Evolutionary conservation across 2,888 invertebrate species (phyloP), one percentile per base, ranked within the genome.

Genomic region (Strigamia maritima): DNA sequence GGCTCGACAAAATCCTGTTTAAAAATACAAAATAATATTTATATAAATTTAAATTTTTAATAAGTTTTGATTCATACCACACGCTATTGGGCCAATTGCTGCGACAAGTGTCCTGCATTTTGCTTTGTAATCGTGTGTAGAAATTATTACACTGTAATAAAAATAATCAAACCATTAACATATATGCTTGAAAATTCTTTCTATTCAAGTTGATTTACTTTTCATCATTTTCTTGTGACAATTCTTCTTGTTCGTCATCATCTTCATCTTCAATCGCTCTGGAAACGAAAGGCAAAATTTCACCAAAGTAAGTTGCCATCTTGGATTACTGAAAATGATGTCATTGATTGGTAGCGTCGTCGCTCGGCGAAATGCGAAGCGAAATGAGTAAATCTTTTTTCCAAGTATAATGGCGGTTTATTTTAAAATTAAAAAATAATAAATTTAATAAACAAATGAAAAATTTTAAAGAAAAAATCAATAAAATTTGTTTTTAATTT

Each of bases 281-380:
- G 6, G 86, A 86, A 79, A 81, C 82, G 65, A 84, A 83, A 10
- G 84, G 84, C 79, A 85, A 79, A 77, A 85, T 82, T 83, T 86
- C 86, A 16, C 86, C 85, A 80, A 84, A 85, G 82, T 84, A 85
- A n/a, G 85, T 84, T 79, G 85, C 85, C 85, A 85, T 85, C 75
- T 38, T 78, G 24, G 24, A 6, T 19, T 6, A 10, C 10, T 38
- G 6, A 8, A 10, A 38, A 10, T 38, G 2, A 44, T 44, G 40
- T 10, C 40, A 16, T 44, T 44, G 40, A 7, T 3, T 10, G 40
- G 22, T 60, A 24, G 60, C 60, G 60, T 3, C 60, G 19, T 60
- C 60, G 4, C 8, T 19, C n/a, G 24, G 2, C 8, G 24, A 60
- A 60, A 60, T 6, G 24, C 19, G 24, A 60, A 60, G 16, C 16